Conservation (phyloP, 2,113 vertebrate species). For the Nycticryphes semicollaris region DNA sequence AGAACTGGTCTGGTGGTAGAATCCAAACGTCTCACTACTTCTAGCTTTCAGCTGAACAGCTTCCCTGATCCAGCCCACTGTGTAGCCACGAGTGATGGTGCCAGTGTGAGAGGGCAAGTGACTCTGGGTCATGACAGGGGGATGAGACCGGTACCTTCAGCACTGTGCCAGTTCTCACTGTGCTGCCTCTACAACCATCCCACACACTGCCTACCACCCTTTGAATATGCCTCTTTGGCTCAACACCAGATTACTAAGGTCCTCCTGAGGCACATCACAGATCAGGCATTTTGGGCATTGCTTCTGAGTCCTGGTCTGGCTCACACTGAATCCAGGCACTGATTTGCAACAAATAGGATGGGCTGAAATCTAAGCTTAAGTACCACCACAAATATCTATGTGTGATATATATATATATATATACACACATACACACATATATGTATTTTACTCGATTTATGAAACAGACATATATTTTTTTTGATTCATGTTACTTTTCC, state of each 20-base stretch:
- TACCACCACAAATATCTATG: neutral
- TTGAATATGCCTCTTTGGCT: neutral
- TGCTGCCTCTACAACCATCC: neutral
- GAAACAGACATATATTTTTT: fast-evolving
- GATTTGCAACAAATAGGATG: neutral
- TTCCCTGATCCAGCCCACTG: fast-evolving
- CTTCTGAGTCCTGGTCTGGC: neutral
- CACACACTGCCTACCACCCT: neutral
- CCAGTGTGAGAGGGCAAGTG: fast-evolving
- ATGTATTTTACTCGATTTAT: neutral
- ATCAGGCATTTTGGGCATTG: neutral
- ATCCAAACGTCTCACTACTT: neutral
- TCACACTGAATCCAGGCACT: neutral
- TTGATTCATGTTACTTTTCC: neutral
- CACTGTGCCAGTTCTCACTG: fast-evolving
- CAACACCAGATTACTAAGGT: neutral
- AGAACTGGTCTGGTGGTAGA: neutral
- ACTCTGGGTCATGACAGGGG: neutral
- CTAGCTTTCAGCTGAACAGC: neutral
- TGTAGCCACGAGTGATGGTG: fast-evolving
- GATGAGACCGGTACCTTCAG: fast-evolving
- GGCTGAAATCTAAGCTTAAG: neutral
- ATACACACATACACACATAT: too few species aligned
- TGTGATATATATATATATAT: neutral
- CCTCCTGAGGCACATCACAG: neutral